phyloP scores from a whole-genome alignment of 2,888 invertebrate species.

The Amblyjoppa proteus region DNA sequence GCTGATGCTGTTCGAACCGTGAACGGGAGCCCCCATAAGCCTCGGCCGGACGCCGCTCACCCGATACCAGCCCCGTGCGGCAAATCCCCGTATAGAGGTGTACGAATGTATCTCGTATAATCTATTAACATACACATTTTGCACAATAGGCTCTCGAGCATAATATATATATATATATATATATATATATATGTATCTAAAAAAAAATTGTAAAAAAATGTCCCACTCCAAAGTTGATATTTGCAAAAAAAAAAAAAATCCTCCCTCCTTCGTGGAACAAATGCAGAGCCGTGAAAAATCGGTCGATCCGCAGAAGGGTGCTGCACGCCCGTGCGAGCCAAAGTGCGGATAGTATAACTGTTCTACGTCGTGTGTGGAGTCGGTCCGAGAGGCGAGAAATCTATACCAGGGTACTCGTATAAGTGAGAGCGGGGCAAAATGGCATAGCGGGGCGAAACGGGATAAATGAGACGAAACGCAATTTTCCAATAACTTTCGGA shows the following conservation, averaged over 20 bases:
- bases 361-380: not conserved
- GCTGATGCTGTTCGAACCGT: slow-evolving; percentile 26
- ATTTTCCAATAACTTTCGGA: too few species aligned
- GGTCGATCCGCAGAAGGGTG: not conserved
- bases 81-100: slow-evolving; percentile 9
- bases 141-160: not conserved
- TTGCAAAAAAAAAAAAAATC: too few species aligned
- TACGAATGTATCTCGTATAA: slow-evolving; percentile 17
- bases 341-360: not conserved
- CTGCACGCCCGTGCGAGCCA: not conserved
- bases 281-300: not conserved
- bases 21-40: slow-evolving; percentile 45
- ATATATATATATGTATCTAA: not conserved
- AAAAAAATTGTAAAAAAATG: not conserved
- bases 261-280: not conserved
- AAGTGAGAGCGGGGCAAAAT: too few species aligned
- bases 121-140: slow-evolving; percentile 18
- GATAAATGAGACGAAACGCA: too few species aligned
- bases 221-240: not conserved
- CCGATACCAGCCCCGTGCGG: slow-evolving; percentile 38
- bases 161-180: not conserved
- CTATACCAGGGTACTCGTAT: slow-evolving; percentile 29
- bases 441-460: too few species aligned
- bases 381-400: not conserved
- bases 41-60: slow-evolving; percentile 33